Evolutionary conservation across 1,140 invertebrate species (phyloP).

Genomic region (Drosophila persimilis): DNA sequence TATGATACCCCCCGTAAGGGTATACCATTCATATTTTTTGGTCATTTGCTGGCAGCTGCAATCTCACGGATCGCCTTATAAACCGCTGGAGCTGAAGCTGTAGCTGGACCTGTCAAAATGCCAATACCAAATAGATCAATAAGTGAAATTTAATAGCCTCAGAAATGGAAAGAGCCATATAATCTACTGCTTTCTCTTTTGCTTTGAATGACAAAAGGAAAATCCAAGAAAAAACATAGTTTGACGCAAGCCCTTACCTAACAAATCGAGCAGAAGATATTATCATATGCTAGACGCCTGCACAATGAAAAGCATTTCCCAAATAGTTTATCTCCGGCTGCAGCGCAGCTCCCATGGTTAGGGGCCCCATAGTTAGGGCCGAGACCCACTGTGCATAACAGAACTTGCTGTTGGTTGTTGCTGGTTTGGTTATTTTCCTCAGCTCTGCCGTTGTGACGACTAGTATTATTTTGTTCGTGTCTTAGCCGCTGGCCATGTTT

Average conservation of each 20-base stretch:
- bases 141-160: conserved; percentile 48
- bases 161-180: conserved; percentile 28
- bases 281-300: conserved; percentile 46
- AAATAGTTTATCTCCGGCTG: conserved; percentile 31
- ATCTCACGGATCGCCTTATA: conserved; percentile 21
- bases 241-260: conserved; percentile 52
- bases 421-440: conserved; percentile 22
- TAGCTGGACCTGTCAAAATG: conserved; percentile 38
- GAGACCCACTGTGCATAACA: conserved; percentile 70
- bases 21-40: conserved; percentile 4
- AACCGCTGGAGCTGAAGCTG: not conserved
- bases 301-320: conserved; percentile 47
- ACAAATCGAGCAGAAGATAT: conserved; percentile 28
- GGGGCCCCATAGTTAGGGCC: conserved; percentile 2
- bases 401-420: conserved; percentile 55
- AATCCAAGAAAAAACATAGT: conserved; percentile 12
- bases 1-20: too few species aligned
- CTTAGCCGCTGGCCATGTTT: conserved; percentile 57
- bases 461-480: conserved; percentile 27
- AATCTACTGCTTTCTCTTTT: conserved; percentile 49
- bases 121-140: conserved; percentile 59
- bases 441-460: not conserved
- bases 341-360: conserved; percentile 50
- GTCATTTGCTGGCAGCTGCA: conserved; percentile 39
- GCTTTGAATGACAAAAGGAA: conserved; percentile 29